phyloP scores from a whole-genome alignment of 2,888 invertebrate genomes.

The Hipparchia sbordonii region DNA sequence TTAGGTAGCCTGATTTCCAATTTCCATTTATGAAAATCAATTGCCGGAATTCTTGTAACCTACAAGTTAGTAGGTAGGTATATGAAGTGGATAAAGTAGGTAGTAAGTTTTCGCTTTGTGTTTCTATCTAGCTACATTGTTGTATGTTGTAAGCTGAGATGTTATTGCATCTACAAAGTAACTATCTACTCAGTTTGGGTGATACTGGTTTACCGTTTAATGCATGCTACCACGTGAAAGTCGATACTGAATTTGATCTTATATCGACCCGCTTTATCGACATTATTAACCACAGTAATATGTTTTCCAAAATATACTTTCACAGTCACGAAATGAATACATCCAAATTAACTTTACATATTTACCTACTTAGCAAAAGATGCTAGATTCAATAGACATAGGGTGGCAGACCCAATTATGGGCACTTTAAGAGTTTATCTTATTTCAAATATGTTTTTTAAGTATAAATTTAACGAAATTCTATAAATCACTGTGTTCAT shows the following conservation, averaged over 20 bases:
- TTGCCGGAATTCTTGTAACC: background rate
- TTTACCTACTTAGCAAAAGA: background rate
- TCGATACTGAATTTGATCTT: constrained; percentile 35
- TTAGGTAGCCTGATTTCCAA: constrained; percentile 14
- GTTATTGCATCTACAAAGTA: background rate
- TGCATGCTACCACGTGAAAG: constrained; percentile 33
- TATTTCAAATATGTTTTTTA: no score
- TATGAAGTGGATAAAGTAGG: no score
- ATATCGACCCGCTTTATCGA: constrained; percentile 31
- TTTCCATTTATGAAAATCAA: constrained; percentile 8
- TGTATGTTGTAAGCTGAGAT: background rate
- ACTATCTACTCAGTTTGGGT: background rate
- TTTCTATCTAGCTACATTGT: no score
- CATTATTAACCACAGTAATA: constrained; percentile 3
- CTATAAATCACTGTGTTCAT: no score
- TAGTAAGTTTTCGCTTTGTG: no score
- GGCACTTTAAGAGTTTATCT: no score
- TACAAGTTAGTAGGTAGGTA: background rate
- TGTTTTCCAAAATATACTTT: constrained; percentile 31
- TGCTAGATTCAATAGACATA: background rate
- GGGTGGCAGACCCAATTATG: no score
- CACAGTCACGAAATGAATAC: constrained; percentile 19
- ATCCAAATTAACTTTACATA: background rate
- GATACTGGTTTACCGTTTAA: background rate
- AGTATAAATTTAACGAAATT: no score